Conservation (phyloP, 2,113 vertebrate species). For the Reinhardtius hippoglossoides region DNA sequence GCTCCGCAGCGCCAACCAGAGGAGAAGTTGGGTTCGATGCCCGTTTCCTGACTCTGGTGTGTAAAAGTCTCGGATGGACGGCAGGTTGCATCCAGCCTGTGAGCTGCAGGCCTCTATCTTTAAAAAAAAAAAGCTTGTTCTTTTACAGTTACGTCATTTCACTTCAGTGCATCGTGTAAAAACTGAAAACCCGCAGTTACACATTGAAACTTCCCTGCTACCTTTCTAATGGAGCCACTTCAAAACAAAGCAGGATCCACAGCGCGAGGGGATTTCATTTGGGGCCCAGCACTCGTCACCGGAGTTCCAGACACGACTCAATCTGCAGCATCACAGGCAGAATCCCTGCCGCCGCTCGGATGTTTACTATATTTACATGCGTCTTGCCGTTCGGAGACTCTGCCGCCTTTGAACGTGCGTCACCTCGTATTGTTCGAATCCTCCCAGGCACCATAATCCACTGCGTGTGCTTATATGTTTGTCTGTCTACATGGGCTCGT, state of each 20-base stretch:
- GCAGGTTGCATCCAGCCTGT: no score
- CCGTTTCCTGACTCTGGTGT: no score
- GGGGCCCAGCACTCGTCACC: background rate
- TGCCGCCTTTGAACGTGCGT: conserved; percentile 53
- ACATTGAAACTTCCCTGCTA: no score
- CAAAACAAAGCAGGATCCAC: background rate
- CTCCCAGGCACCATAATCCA: conserved; percentile 67
- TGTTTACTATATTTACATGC: background rate
- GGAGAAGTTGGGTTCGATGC: no score
- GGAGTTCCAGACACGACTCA: background rate
- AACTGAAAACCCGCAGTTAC: no score
- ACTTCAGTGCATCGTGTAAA: background rate
- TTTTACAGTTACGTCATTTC: background rate
- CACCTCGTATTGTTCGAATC: conserved; percentile 66
- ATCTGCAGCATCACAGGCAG: background rate
- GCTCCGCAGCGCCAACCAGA: no score
- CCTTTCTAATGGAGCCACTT: background rate
- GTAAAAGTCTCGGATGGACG: no score
- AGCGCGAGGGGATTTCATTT: no score
- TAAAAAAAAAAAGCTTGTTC: background rate
- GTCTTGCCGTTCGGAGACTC: conserved; percentile 33
- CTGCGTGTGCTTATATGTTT: conserved; percentile 62
- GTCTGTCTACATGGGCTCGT: conserved; percentile 58
- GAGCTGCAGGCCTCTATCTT: no score
- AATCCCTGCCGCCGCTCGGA: background rate